A percentile compares a stretch with the other conserved stretches of the same genome.
These are phyloP conservation scores for Tarsius wallacei DNA, from an alignment of 2,797 vertebrate species.

Conservation along the genomic window DNA sequence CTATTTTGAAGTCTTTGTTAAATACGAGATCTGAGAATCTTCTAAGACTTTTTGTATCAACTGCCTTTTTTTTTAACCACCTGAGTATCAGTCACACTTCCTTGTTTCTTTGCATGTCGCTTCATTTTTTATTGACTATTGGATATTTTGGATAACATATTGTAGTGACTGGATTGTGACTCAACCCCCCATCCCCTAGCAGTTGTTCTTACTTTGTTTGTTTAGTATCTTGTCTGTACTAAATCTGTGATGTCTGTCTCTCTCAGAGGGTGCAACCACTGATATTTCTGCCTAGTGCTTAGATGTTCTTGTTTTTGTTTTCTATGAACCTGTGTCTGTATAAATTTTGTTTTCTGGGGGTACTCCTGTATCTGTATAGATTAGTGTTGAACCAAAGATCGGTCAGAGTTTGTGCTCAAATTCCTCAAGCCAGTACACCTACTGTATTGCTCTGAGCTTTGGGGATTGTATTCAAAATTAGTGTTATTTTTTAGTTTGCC, in stretches of 20 bases:
- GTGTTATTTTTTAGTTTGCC: background rate
- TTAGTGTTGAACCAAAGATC: background rate
- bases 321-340: background rate
- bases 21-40: background rate
- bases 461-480: background rate
- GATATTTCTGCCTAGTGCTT: background rate
- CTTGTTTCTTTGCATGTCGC: background rate
- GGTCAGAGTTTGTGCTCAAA: background rate
- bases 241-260: background rate
- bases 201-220: conserved; percentile 29
- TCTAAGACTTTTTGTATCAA: background rate
- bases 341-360: background rate
- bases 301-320: background rate
- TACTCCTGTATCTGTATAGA: background rate
- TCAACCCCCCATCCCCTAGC: background rate
- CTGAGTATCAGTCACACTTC: background rate
- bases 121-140: background rate
- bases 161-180: background rate
- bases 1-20: background rate
- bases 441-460: background rate
- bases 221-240: background rate
- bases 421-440: background rate
- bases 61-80: background rate
- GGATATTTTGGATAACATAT: background rate
- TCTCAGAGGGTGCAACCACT: background rate